Evolutionary conservation across 2,113 vertebrate genomes (phyloP).

Genomic region (Callospermophilus lateralis): DNA sequence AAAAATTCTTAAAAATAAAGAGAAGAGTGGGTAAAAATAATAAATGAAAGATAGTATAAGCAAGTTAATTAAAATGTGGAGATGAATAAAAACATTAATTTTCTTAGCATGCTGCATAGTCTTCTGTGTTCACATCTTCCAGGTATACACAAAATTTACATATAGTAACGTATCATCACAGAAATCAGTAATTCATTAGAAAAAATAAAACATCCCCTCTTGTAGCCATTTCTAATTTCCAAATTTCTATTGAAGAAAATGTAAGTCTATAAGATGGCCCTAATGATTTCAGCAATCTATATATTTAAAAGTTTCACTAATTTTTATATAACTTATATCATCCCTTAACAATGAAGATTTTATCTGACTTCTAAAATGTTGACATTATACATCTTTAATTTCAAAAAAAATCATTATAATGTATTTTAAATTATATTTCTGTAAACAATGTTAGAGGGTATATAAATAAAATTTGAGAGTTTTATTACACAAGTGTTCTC

Average conservation of each 20-base stretch:
- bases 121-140: conserved; percentile 70
- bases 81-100: conserved; percentile 69
- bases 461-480: background rate
- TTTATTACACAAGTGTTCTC: background rate
- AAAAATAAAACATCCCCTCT: conserved; percentile 14
- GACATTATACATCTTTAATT: background rate
- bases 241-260: conserved; percentile 44
- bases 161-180: conserved; percentile 62
- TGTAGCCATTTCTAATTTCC: conserved; percentile 35
- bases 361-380: background rate
- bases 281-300: conserved; percentile 18
- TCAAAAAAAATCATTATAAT: background rate
- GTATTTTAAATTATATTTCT: background rate
- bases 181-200: conserved; percentile 33
- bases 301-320: background rate
- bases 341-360: background rate
- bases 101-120: conserved; percentile 56
- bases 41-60: conserved; percentile 77
- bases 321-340: conserved; percentile 13
- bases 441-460: background rate
- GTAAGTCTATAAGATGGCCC: background rate
- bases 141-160: conserved; percentile 38
- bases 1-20: conserved; percentile 88
- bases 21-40: conserved; percentile 84
- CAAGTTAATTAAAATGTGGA: conserved; percentile 81